Base-by-base conservation (phyloP, 1,140 invertebrate species). In the Apocrypta bakeri region DNA sequence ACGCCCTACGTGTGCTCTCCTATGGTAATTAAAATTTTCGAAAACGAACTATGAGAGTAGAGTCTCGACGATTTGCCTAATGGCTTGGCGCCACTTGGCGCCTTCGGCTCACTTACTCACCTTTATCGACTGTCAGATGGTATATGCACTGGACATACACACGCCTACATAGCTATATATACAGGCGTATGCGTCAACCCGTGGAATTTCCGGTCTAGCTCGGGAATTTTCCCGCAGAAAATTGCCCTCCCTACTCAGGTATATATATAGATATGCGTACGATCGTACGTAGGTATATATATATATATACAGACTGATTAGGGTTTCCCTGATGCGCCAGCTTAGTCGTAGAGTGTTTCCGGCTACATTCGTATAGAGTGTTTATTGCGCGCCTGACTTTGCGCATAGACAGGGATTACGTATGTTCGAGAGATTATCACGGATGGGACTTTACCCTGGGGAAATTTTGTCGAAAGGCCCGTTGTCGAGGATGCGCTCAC, bases 11-110 rank as follows among this genome's bases (percentile, higher is more conserved):
- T 25, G 24, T 27, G 8, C 48, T 33, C 66, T 11, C 63, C 68
- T 2, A n/a, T 37, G n/a, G 81, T 66, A 82, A 82, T 82, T 82
- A 82, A 78, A 72, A 82, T 82, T 78, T 78, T 63, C n/a, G 40
- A 76, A 76, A 40, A n/a, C 24, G 48, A 56, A 56, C 48, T 56
- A n/a, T 6, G 17, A 29, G 25, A 25, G 25, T 3, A 7, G 40
- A 27, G 63, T 12, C n/a, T 2, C 31, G 24, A 33, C 81, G n/a
- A 77, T 82, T 78, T 82, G 68, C 42, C 40, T 82, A 82, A 82
- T 77, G 81, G 81, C 11, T 48, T 6, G 80, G 73, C 73, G 80
- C 73, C 42, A 31, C 24, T 37, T 69, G 71, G 72, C 61, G 61
- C 71, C 72, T 63, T 12, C 29, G 17, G 24, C 56, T 64, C 33